phyloP scores from a whole-genome alignment of 2,888 invertebrate species.

The Sisyra terminalis region DNA sequence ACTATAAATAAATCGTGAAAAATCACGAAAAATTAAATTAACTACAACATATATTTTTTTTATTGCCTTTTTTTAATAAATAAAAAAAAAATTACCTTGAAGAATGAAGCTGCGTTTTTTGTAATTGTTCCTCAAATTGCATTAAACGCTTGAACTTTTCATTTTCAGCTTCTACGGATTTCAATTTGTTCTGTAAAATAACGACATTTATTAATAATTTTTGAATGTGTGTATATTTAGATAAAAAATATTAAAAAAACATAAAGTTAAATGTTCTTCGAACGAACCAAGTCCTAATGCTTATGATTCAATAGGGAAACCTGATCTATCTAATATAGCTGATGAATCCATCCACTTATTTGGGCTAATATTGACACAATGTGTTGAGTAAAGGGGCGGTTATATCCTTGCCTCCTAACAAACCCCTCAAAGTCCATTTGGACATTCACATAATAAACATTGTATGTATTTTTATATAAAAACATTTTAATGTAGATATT shows the following conservation, averaged over 20 bases:
- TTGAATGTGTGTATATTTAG: no score
- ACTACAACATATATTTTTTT: background rate
- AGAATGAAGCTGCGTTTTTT: conserved; percentile 18
- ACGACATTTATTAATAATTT: background rate
- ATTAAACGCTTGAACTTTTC: conserved; percentile 44
- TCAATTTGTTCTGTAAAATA: conserved; percentile 41
- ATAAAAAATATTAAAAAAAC: no score
- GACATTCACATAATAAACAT: no score
- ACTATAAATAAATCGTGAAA: background rate
- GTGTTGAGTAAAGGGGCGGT: conserved; percentile 14
- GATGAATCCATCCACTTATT: conserved; percentile 45
- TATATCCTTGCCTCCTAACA: no score
- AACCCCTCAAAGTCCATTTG: no score
- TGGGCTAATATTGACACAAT: conserved; percentile 45
- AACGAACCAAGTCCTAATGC: no score
- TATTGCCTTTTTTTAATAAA: no score
- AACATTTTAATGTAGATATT: no score
- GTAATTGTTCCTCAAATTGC: conserved; percentile 51
- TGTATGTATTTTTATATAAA: no score
- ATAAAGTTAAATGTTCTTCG: no score
- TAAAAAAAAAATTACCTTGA: background rate
- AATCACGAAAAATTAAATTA: background rate
- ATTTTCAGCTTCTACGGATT: conserved; percentile 44
- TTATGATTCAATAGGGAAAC: conserved; percentile 14
- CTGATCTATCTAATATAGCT: conserved; percentile 22